Base-by-base conservation (phyloP, 2,888 invertebrate species). In the Nomada ruficornis region DNA sequence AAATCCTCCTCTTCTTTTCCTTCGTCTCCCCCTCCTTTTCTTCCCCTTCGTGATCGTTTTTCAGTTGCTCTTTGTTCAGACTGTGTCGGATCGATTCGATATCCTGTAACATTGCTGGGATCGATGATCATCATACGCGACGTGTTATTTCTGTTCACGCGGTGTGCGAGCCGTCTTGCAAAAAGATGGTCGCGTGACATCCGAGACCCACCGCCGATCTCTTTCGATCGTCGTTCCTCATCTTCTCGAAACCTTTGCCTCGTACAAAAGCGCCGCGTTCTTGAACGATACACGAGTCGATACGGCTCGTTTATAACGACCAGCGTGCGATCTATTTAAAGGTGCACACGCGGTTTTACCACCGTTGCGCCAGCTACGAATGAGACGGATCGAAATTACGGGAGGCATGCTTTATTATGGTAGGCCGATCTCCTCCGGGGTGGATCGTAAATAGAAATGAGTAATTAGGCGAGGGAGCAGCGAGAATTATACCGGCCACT, bases 131-230 rank as follows among this genome's bases (percentile, higher is more conserved):
- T 82, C 82, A 68, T 79, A 72, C 70, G 50, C 62, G 71, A 47
- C 73, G 77, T 69, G 74, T 74, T 80, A 73, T 82, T 86, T 83
- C 80, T 83, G 83, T 62, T 85, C 36, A 79, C 77, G 64, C 65
- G 77, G 63, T 72, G 77, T 55, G 77, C 80, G 59, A 69, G 59
- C 79, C n/a, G 60, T 42, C 47, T 26, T 18, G 63, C 62, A 87
- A 84, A 84, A 85, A 72, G 73, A 20, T 23, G 52, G 76, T 79
- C 77, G 88, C 86, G 85, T 86, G 85, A 88, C 85, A 82, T 74
- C 69, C 85, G 82, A 83, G 83, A 88, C 83, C 86, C 77, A 87
- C 84, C 87, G 80, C 82, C 47, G 47, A 72, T 78, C 63, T 42
- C 71, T 57, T 68, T 62, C 55, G 57, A 54, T 60, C 73, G 26